Conservation (phyloP, 2,888 invertebrate genomes). For the Melanchra persicariae region DNA sequence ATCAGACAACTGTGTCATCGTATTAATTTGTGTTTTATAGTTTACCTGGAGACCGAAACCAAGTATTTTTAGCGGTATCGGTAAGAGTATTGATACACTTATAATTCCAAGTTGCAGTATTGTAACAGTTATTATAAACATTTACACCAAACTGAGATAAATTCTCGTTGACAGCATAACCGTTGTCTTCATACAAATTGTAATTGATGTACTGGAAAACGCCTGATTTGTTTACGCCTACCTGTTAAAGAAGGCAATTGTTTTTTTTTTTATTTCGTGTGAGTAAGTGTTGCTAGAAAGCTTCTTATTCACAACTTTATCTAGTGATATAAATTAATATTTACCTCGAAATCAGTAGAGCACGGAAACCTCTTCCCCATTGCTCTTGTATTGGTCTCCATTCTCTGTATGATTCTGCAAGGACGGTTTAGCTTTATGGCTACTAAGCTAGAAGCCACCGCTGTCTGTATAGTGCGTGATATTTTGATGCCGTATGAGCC, state of each 20-base stretch:
- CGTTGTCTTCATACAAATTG: slow-evolving; percentile 87
- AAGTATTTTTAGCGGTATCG: slow-evolving; percentile 77
- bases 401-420: slow-evolving; percentile 91
- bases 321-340: too few species aligned
- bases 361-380: slow-evolving; percentile 86
- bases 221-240: slow-evolving; percentile 82
- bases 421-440: slow-evolving; percentile 91
- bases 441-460: slow-evolving; percentile 92
- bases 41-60: slow-evolving; percentile 77
- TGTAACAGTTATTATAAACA: slow-evolving; percentile 73
- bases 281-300: too few species aligned
- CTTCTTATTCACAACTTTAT: too few species aligned
- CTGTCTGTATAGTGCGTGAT: slow-evolving; percentile 88
- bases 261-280: too few species aligned
- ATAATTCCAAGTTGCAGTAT: slow-evolving; percentile 71
- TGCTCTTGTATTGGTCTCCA: slow-evolving; percentile 81
- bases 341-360: slow-evolving; percentile 60
- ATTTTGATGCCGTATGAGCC: slow-evolving; percentile 95
- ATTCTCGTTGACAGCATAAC: slow-evolving; percentile 77
- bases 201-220: slow-evolving; percentile 87
- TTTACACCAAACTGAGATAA: slow-evolving; percentile 52
- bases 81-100: slow-evolving; percentile 73
- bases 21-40: too few species aligned
- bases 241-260: slow-evolving; percentile 55
- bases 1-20: too few species aligned